Base-by-base conservation (phyloP, 2,113 vertebrate genomes). In the Cygnus atratus region DNA sequence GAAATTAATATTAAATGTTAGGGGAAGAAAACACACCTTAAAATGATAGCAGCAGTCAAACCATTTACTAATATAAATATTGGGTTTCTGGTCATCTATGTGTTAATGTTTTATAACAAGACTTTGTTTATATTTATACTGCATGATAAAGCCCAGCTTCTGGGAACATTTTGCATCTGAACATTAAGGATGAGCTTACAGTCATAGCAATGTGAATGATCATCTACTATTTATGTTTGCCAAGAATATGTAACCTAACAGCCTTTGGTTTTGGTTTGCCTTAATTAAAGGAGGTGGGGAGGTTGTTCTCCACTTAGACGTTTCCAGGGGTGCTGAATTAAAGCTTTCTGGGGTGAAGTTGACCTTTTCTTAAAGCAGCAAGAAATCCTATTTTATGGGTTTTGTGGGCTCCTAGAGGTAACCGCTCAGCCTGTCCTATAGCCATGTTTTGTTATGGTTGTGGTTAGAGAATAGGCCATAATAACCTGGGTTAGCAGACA, bases 1-100 rank as follows among this genome's bases (percentile, higher is more conserved):
- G 79, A 95, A 89, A 89, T 88, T 93, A 94, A 78, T 92, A 76
- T 25, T 62, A 29, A 59, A 39, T 87, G 81, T 22, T 6, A 7
- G 16, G 62, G 74, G 87, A 18, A 21, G 20, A 50, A 80, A 75
- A 55, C 31, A 28, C 15, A 58, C n/a, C 37, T 89, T 85, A 48
- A 87, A 94, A 94, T 67, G 26, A 75, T 85, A 80, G 29, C 16
- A 63, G 73, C 71, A 48, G 20, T 52, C 11, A 66, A 73, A 67
- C 13, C 5, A 63, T 46, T 77, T 68, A 28, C 55, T 62, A 62
- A 62, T 84, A 72, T 52, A 81, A 61, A 55, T 41, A 31, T 33
- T 52, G 3, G 10, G 3, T 52, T 76, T 84, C 50, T 91, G 84
- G 43, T 67, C 24, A 29, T 46, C n/a, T 68, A 14, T 2, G 9